Percentiles rank a stretch among this genome's conserved stretches.
Evolutionary conservation across 2,888 invertebrate species (phyloP).

Genomic region (Margaritifera margaritifera): DNA sequence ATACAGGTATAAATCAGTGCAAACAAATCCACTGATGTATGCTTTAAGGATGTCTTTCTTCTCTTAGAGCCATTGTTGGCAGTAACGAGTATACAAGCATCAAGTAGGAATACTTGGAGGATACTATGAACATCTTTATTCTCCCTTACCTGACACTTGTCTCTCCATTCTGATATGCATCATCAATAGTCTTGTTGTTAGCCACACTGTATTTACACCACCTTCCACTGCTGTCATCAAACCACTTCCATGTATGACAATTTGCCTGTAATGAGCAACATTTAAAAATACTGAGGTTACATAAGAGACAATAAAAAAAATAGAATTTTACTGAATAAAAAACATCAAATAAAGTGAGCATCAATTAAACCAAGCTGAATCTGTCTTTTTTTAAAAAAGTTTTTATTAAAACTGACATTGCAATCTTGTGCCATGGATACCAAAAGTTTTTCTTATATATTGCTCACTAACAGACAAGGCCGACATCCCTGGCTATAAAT

Average conservation of each 20-base stretch:
- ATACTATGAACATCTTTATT: background rate
- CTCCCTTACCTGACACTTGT: slow-evolving; percentile 59
- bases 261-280: slow-evolving; percentile 50
- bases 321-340: no score
- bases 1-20: background rate
- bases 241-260: slow-evolving; percentile 83
- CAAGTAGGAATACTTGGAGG: no score
- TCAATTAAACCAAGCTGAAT: no score
- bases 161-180: slow-evolving; percentile 80
- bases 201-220: slow-evolving; percentile 84
- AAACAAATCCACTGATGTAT: background rate
- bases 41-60: background rate
- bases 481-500: no score
- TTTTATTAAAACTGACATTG: no score
- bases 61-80: no score
- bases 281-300: background rate
- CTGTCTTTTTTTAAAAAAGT: no score
- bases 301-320: background rate
- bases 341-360: no score
- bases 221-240: slow-evolving; percentile 85
- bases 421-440: no score
- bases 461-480: no score
- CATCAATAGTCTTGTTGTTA: slow-evolving; percentile 85
- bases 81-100: no score
- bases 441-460: no score